Base-by-base conservation (phyloP, 2,797 vertebrate species). In the Liparis tanakae region DNA sequence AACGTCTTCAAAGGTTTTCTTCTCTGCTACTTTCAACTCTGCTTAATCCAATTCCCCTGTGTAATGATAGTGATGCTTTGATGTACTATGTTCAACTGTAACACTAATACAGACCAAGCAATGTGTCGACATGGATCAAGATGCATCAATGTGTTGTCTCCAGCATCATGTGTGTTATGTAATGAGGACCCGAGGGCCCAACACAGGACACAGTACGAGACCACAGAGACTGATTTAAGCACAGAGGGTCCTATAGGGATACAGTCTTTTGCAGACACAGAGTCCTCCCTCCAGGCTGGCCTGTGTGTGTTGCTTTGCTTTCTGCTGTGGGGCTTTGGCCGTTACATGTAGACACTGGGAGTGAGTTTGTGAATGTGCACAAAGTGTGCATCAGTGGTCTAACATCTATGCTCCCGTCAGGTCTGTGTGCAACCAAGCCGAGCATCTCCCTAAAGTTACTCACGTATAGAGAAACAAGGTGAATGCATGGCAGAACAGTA, bases 181-280 rank as follows among this genome's bases (percentile, higher is more conserved):
- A 77, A 66, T 67, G 59, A 82, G 34, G 4, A 25, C 60, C 46
- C 15, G 8, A 66, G 68, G 70, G 68, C 37, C 36, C 14, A 44
- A 54, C 43, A 79, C n/a, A 80, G 71, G 37, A 69, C 79, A 62
- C 50, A 39, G 7, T 7, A 9, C 18, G 39, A 75, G 34, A 64
- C 71, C 81, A 58, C 51, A 73, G 72, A 83, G 61, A 63, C 63
- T 2, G 48, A 34, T 30, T n/a, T 36, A 54, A 66, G 55, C 12
- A n/a, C 63, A 66, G 1, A 2, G 18, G 18, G 39, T 67, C 14
- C 5, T 12, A 37, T 12, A 37, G 36, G n/a, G 46, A 56, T 57
- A 34, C 60, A 77, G 48, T 78, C 65, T 74, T 48, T 13, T 60
- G 60, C 59, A 69, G 69, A 83, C 51, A 73, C 74, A 83, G 74